These are phyloP conservation scores for Herpetotheres cachinnans DNA, from an alignment of 2,113 vertebrate species.

Conservation along the genomic window DNA sequence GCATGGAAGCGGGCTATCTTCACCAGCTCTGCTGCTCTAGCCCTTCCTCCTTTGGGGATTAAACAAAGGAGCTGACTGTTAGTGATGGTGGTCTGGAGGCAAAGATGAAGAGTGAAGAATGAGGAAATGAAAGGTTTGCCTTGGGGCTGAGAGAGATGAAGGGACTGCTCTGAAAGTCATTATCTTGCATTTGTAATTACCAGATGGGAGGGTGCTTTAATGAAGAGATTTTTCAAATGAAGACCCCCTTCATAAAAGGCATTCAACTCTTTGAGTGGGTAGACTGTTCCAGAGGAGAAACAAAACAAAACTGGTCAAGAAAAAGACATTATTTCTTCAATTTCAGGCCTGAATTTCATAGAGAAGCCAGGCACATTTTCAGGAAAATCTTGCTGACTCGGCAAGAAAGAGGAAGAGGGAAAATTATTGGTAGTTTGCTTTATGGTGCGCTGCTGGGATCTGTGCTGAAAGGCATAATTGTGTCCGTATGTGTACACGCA, in stretches of 20 bases:
- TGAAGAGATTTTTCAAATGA: conserved; percentile 2
- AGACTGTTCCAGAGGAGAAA: not conserved
- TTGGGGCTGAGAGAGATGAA: conserved; percentile 23
- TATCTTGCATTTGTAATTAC: conserved; percentile 35
- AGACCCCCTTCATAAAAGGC: not conserved
- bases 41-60: not conserved
- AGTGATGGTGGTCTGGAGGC: rapidly evolving
- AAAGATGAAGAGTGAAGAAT: not conserved
- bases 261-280: not conserved
- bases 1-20: not conserved
- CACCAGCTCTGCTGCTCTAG: not conserved
- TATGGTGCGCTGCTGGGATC: not conserved
- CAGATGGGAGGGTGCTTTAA: conserved; percentile 11
- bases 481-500: not conserved
- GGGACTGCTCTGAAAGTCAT: conserved; percentile 17
- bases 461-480: not conserved
- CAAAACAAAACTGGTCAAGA: not conserved
- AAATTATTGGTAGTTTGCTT: not conserved
- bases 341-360: not conserved
- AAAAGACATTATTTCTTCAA: not conserved
- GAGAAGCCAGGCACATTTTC: not conserved
- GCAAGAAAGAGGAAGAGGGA: not conserved
- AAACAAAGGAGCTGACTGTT: conserved; percentile 34
- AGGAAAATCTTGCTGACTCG: not conserved
- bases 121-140: conserved; percentile 47